Conservation (phyloP, 1,140 invertebrate genomes). For the Hestina assimilis region DNA sequence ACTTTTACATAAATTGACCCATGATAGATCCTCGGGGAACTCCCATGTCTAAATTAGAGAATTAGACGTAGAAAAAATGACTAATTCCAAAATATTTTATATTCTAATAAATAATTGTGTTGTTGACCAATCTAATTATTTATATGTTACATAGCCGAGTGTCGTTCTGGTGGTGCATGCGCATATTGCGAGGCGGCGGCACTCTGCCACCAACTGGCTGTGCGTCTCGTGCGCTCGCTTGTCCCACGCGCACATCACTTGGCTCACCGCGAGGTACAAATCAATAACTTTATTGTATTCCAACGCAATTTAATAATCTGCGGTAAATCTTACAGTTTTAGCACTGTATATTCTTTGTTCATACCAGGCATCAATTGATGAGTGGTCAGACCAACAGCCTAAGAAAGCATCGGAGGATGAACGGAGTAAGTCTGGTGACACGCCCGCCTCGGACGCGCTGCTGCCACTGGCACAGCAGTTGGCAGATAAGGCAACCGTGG, state of each 20-base stretch:
- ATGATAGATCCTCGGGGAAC: too few species aligned
- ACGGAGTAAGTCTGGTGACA: constrained; percentile 68
- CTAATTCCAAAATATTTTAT: too few species aligned
- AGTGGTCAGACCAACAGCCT: constrained; percentile 42
- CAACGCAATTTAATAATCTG: too few species aligned
- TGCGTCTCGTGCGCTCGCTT: constrained; percentile 88
- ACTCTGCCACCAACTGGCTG: constrained; percentile 95
- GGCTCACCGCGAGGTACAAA: neutral
- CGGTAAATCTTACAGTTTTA: too few species aligned
- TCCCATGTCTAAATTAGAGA: too few species aligned
- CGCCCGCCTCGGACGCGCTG: constrained; percentile 20
- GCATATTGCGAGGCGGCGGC: constrained; percentile 94
- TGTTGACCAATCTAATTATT: too few species aligned
- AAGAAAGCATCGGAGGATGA: constrained; percentile 45
- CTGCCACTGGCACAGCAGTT: constrained; percentile 47
- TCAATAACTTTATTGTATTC: too few species aligned
- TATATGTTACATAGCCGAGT: constrained; percentile 43
- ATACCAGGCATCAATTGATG: constrained; percentile 29
- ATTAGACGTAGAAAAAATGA: too few species aligned
- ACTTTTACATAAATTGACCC: too few species aligned
- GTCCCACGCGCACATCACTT: neutral
- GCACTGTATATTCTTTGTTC: too few species aligned
- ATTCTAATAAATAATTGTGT: too few species aligned
- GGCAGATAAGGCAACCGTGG: constrained; percentile 86
- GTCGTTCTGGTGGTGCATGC: constrained; percentile 86